A percentile compares a stretch with the other conserved stretches of the same genome.
These are phyloP conservation scores for Sialia sialis DNA, from an alignment of 2,113 vertebrate species.

Conservation along the genomic window DNA sequence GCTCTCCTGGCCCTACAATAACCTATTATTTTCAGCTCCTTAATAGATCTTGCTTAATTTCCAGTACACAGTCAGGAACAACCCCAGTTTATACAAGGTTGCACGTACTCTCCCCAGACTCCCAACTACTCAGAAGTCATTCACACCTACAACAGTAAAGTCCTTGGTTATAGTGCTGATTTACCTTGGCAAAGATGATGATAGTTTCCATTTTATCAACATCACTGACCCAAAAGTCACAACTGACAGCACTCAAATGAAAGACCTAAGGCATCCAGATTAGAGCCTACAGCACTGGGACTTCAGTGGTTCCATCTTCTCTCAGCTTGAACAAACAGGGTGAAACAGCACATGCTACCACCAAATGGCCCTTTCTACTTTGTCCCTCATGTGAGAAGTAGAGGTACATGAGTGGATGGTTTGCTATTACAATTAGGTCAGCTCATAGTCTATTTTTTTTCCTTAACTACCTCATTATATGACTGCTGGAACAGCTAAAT, in stretches of 20 bases:
- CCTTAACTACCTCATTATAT: not conserved
- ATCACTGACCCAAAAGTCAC: not conserved
- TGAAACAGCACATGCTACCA: not conserved
- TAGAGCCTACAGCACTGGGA: not conserved
- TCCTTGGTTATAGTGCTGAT: not conserved
- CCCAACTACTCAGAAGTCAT: not conserved
- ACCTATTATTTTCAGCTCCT: not conserved
- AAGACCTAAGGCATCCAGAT: not conserved
- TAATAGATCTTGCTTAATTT: not conserved
- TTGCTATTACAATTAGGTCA: not conserved
- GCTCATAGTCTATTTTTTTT: not conserved
- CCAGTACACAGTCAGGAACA: not conserved
- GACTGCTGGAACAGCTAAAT: not conserved
- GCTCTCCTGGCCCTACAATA: not conserved
- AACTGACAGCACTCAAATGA: not conserved
- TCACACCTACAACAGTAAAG: not conserved
- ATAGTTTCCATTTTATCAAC: not conserved
- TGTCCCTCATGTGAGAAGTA: not conserved
- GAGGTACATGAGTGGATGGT: not conserved
- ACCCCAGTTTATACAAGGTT: not conserved
- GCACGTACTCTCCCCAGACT: not conserved
- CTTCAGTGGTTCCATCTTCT: not conserved
- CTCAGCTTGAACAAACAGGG: not conserved
- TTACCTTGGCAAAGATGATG: not conserved
- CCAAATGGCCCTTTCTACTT: not conserved